Base-by-base conservation (phyloP, 2,797 vertebrate genomes). In the Lagodon rhomboides region DNA sequence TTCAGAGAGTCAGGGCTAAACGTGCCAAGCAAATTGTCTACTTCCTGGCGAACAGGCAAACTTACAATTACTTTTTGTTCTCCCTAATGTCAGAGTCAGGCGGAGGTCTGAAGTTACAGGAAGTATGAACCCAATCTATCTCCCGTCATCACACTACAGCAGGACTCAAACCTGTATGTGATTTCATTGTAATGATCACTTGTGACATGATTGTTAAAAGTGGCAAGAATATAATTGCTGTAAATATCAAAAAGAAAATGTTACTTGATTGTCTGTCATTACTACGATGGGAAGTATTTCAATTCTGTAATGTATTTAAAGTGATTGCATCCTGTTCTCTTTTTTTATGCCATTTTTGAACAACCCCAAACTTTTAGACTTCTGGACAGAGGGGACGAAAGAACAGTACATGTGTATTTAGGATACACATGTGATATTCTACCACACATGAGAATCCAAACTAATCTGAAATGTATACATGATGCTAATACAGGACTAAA, bases 201-300 rank as follows among this genome's bases (percentile, higher is more conserved):
- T 88, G 85, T 93, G 87, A 89, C 56, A 87, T 87, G 79, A 86
- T 78, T 87, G 89, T 90, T 90, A 54, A 85, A 90, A 89, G 81
- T 92, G 87, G 81, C 79, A 91, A 90, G 83, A 84, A 81, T 89
- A 93, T 85, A 90, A 89, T 87, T 92, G 69, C 84, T 95, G 93
- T 95, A 94, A 92, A 95, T 95, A 93, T 83, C 82, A 91, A 93
- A 67, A 89, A 82, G 75, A 79, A 87, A 87, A 80, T 78, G 72
- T 91, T 91, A 87, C 58, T 84, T 89, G 85, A 88, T 84, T 83
- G 79, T 91, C 85, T 89, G 88, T 89, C 89, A 89, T 92, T 82
- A 91, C 89, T 88, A 86, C 77, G 75, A 87, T 85, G 80, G 85
- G 76, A 87, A 87, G 68, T 91, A 87, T 87, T 91, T 90, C 65